Base-by-base conservation (phyloP, 2,797 vertebrate species). In the Scyliorhinus canicula region DNA sequence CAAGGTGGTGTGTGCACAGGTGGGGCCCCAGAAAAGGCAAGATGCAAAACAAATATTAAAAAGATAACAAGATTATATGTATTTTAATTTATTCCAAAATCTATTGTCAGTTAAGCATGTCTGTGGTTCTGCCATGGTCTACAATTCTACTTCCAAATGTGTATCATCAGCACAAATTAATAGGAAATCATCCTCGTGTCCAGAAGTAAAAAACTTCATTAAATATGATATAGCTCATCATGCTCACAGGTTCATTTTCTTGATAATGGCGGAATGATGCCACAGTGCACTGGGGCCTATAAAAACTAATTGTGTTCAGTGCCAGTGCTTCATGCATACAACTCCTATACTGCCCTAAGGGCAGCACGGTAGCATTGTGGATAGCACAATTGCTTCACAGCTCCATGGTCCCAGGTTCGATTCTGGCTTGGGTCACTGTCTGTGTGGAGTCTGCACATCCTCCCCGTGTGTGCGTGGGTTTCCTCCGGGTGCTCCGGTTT, bases 131-230 rank as follows among this genome's bases (percentile, higher is more conserved):
- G 63, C 91, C 47, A 24, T 47, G 14, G 26, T 93, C 90, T 93
- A 44, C 28, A 67, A 93, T 93, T 67, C 88, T 40, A 57, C 57
- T n/a, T 91, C 63, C 40, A 93, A 93, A 93, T 93, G 57, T 93
- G 35, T 93, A 47, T 67, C 40, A 93, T 93, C 90, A 93, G 60
- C 90, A 40, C 60, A 93, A 93, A 67, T 67, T 65, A 90, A 35
- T 52, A 60, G 31, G 86, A 90, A 90, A 90, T 90, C 52, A 67
- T 93, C 60, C 40, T 93, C 44, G 11, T 31, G 50, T 52, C 26
- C 28, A 6, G 67, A 52, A 52, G 21, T 8, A 14, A 71, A 93
- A 50, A 69, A 47, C 24, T 26, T 40, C 65, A 71, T 69, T 31
- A 35, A 71, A 93, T 14, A 3, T 93, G 40, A 93, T 67, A 93